A percentile compares a stretch with the other conserved stretches of the same genome.
phyloP scores from a whole-genome alignment of 2,888 invertebrate species.

The Habroteleia sp. region DNA sequence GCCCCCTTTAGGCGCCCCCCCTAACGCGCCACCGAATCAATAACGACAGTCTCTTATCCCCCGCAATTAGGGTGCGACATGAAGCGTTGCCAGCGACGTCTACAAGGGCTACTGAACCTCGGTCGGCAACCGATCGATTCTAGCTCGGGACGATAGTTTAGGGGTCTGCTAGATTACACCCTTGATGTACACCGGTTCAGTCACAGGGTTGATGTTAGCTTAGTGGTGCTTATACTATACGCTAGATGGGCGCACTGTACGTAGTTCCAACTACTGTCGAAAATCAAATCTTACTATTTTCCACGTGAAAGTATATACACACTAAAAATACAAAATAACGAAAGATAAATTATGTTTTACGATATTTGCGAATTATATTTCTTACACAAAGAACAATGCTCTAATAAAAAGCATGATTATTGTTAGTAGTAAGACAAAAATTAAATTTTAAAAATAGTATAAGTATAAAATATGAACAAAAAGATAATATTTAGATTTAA shows the following conservation, averaged over 20 bases:
- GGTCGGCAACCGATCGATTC: conserved; percentile 56
- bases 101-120: conserved; percentile 24
- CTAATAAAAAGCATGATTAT: too few species aligned
- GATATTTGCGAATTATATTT: too few species aligned
- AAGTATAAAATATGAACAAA: too few species aligned
- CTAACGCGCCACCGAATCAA: conserved; percentile 63
- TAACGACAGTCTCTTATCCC: conserved; percentile 62
- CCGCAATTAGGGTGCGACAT: conserved; percentile 61
- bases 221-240: too few species aligned
- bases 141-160: conserved; percentile 17
- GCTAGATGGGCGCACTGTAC: conserved; percentile 18
- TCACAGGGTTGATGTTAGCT: not conserved
- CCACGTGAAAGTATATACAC: too few species aligned
- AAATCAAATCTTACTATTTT: too few species aligned
- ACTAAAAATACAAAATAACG: too few species aligned
- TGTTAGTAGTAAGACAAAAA: too few species aligned
- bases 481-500: too few species aligned
- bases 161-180: conserved; percentile 13
- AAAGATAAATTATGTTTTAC: too few species aligned
- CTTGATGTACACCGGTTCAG: not conserved
- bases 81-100: conserved; percentile 46
- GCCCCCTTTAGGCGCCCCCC: conserved; percentile 60
- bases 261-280: not conserved
- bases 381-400: too few species aligned
- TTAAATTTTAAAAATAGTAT: too few species aligned